Evolutionary conservation across 1,140 invertebrate genomes (phyloP).

Genomic region (Trichonephila clavata): DNA sequence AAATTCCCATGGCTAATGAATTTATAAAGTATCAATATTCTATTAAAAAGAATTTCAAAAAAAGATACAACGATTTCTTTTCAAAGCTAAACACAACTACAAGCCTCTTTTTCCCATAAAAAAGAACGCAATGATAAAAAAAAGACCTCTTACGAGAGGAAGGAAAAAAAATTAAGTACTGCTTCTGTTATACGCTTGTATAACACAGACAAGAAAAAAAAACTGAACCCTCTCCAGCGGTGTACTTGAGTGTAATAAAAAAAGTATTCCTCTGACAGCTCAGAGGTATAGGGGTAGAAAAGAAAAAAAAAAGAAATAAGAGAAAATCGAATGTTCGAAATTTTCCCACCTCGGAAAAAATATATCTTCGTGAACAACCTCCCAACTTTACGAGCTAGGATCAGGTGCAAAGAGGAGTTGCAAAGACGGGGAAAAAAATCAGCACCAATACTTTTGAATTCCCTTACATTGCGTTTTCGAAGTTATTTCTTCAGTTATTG

Average conservation of each 20-base stretch:
- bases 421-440: background rate
- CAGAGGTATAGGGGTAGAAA: background rate
- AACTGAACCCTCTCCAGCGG: conserved; percentile 6
- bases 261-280: background rate
- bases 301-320: conserved; percentile 12
- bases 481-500: conserved; percentile 64
- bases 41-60: no score
- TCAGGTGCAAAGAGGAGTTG: conserved; percentile 59
- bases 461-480: conserved; percentile 64
- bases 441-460: conserved; percentile 56
- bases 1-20: no score
- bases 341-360: conserved; percentile 61
- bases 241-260: background rate
- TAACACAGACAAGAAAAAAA: background rate
- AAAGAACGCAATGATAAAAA: background rate
- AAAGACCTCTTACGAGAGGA: background rate
- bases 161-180: conserved; percentile 52
- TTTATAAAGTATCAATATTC: no score
- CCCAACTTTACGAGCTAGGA: conserved; percentile 55
- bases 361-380: conserved; percentile 62
- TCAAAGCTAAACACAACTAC: no score
- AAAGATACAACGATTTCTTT: no score
- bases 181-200: conserved; percentile 31
- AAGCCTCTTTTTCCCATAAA: no score
- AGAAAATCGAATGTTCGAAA: conserved; percentile 68